A percentile compares a stretch with the other conserved stretches of the same genome.
These are phyloP conservation scores for Drosophila atripex DNA, from an alignment of 2,888 invertebrate genomes.

Conservation along the genomic window DNA sequence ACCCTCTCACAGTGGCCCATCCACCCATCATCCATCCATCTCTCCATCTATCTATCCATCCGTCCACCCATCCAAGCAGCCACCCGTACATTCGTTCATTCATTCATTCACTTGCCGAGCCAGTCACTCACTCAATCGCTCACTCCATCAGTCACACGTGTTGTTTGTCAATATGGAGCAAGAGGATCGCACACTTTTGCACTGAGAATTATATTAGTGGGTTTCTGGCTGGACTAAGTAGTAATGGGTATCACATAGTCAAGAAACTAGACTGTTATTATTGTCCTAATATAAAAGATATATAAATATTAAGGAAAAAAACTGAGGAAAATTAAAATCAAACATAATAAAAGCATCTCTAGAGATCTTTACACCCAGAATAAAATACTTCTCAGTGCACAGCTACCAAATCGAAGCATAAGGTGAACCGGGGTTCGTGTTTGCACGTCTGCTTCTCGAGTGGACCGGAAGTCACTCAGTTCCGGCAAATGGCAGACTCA, in stretches of 20 bases:
- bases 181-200: constrained; percentile 35
- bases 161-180: constrained; percentile 69
- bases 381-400: background rate
- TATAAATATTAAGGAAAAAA: too few species aligned
- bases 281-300: too few species aligned
- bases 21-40: constrained; percentile 15
- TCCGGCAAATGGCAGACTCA: constrained; percentile 50
- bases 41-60: constrained; percentile 8
- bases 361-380: too few species aligned
- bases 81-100: constrained; percentile 14
- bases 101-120: constrained; percentile 25
- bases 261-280: too few species aligned
- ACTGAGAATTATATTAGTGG: background rate
- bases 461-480: constrained; percentile 70
- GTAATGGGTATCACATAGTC: too few species aligned
- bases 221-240: too few species aligned
- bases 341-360: too few species aligned
- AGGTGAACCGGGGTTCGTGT: constrained; percentile 25
- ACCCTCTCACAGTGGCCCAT: constrained; percentile 8
- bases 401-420: constrained; percentile 12
- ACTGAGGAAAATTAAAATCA: too few species aligned
- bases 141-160: constrained; percentile 63
- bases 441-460: constrained; percentile 20
- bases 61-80: constrained; percentile 13
- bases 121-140: constrained; percentile 34